Base-by-base conservation (phyloP, 2,888 invertebrate genomes). In the Tricholauxania praeusta region DNA sequence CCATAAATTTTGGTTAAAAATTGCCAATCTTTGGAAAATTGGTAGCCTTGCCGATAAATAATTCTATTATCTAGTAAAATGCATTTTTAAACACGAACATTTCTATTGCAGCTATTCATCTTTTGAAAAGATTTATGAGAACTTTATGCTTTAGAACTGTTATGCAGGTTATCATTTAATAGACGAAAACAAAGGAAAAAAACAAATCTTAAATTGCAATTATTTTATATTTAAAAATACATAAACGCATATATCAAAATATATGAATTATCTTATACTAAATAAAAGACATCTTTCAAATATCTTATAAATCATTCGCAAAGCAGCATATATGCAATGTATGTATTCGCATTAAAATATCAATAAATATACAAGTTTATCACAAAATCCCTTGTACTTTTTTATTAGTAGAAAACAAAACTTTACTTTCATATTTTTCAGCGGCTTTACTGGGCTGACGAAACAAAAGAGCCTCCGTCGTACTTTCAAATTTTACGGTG, bases 71-170 rank as follows among this genome's bases (percentile, higher is more conserved):
- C 15, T 28, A 28, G 14, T 10, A 57, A 22, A n/a, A 47, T 17
- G 15, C 47, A 15, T 39, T 64, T 28, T 22, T 64, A 14, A 64
- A 64, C 15, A 28, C 14, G 5, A 15, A 17, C 3, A 47, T 57
- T 84, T 83, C 82, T 82, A 81, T 81, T 84, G 75, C 85, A 85
- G 81, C 80, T 82, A 81, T 76, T 80, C 82, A 78, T 82, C 82
- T 79, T 82, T 80, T 80, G 80, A 84, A 77, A 81, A 82, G 76
- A 81, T 84, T 79, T 83, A 82, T 81, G 80, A 80, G 79, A 81
- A 85, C 71, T 85, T 82, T 78, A 85, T 82, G 79, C 81, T 85
- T 65, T 80, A 76, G 78, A 55, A 67, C 48, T 47, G 47, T 47
- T 14, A 49, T 12, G 12, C 53, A 67, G 47, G 15, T 14, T 39